These are phyloP conservation scores for Arbacia lixula DNA, from an alignment of 53 echinoderm and acorn worm genomes.

Conservation along the genomic window DNA sequence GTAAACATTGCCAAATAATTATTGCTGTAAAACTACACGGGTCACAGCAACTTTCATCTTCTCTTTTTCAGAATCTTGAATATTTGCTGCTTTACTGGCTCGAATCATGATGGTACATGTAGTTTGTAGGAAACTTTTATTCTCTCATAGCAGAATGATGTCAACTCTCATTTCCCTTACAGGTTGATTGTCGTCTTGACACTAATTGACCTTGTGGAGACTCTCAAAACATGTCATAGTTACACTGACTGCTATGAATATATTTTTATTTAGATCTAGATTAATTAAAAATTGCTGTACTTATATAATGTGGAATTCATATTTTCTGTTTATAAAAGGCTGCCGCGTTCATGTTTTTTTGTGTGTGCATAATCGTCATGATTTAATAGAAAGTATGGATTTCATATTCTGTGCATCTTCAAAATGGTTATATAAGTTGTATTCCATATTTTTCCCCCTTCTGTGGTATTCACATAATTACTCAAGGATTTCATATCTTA, in stretches of 20 bases:
- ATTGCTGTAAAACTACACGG: background rate
- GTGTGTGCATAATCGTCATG: no score
- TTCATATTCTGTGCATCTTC: no score
- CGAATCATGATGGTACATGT: background rate
- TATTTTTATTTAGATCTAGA: no score
- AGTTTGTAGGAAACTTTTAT: no score
- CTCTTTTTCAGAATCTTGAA: no score
- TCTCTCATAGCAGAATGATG: slow-evolving; percentile 94
- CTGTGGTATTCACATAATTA: background rate
- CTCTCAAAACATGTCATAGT: slow-evolving; percentile 91
- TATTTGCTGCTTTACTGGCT: background rate
- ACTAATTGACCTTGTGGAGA: slow-evolving; percentile 40
- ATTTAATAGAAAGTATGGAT: no score
- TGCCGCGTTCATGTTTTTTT: no score
- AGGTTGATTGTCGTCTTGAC: slow-evolving; percentile 70
- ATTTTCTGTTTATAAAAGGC: no score
- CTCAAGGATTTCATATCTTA: background rate
- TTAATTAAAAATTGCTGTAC: no score
- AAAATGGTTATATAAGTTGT: no score
- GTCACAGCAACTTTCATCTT: no score
- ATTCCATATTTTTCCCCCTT: background rate
- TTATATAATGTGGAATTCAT: no score
- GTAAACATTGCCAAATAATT: slow-evolving; percentile 36
- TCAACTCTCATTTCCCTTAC: slow-evolving; percentile 65
- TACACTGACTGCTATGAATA: slow-evolving; percentile 98